Evolutionary conservation across 2,797 vertebrate genomes (phyloP), one percentile per base, ranked within the genome.

Genomic region (Limnodromus scolopaceus): DNA sequence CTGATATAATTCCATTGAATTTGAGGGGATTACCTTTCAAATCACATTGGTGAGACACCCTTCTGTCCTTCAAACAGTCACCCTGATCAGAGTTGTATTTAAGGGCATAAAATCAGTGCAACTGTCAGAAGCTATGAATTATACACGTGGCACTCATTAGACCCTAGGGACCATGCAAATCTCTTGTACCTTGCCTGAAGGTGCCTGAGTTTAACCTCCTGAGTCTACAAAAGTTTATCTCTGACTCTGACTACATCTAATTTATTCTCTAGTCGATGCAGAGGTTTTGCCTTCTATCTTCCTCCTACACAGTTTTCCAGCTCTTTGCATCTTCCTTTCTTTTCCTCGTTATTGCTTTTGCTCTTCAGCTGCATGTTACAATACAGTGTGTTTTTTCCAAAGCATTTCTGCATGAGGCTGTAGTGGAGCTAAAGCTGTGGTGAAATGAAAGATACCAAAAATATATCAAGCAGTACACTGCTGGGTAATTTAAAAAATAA

Each of bases 181-280:
- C 28, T 87, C 57, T 43, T 38, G 51, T 48, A 89, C 79, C 32
- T 76, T 93, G 89, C 81, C 91, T 91, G 71, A 82, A 93, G 66
- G 58, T 49, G 66, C 60, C 48, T 3, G 28, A 66, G 28, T 85
- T 93, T 91, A 95, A 74, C 64, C 75, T 96, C 81, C 48, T 14
- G 48, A 91, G 51, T 74, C 28, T 91, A 53, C 60, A 68, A 25
- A 80, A 93, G 71, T 92, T 87, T 82, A 5, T 48, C 63, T 74
- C 45, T 82, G 36, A 4, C 46, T 92, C 51, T 85, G 76, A 68
- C 68, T 84, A n/a, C 63, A 58, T 65, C 51, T 93, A 38, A 79
- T 93, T 86, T 81, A 79, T 84, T 92, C 77, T 78, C 22, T 70
- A 70, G 60, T 63, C 84, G 58, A 63, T 89, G 63, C 66, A 84